Evolutionary conservation across 2,797 vertebrate species (phyloP).

Genomic region (Hoplostethus mediterraneus): DNA sequence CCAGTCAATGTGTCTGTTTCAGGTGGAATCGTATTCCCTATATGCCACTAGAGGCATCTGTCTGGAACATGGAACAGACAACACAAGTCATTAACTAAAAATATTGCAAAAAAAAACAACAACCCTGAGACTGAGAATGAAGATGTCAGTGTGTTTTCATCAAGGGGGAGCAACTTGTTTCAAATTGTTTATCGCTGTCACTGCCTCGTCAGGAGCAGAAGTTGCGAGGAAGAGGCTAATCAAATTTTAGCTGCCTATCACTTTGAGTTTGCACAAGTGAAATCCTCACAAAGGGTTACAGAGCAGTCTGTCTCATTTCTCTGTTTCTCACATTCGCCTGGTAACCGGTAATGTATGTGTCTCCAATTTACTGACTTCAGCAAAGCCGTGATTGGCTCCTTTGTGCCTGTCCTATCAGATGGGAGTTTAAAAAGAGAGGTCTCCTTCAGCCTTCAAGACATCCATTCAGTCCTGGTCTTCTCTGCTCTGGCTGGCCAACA

Average conservation of each 20-base stretch:
- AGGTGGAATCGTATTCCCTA: constrained; percentile 29
- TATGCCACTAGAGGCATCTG: constrained; percentile 22
- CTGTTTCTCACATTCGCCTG: constrained; percentile 42
- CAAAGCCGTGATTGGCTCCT: constrained; percentile 71
- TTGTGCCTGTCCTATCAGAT: constrained; percentile 71
- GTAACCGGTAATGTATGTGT: constrained; percentile 63
- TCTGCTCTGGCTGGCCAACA: constrained; percentile 36
- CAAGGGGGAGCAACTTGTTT: constrained; percentile 5
- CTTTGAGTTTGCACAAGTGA: constrained; percentile 33
- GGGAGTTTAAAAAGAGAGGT: constrained; percentile 57
- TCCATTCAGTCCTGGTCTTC: constrained; percentile 41
- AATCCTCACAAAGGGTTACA: constrained; percentile 26
- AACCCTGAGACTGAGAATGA: constrained; percentile 22
- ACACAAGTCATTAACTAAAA: constrained; percentile 31
- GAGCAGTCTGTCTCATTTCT: constrained; percentile 43
- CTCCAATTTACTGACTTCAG: constrained; percentile 70
- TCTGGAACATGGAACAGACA: constrained; percentile 26
- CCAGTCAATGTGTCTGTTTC: constrained; percentile 30
- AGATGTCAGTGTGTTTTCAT: constrained; percentile 38
- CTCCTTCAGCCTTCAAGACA: constrained; percentile 53
- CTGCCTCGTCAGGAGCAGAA: constrained; percentile 15
- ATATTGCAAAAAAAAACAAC: neutral
- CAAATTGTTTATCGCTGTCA: constrained; percentile 26
- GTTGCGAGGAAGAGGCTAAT: constrained; percentile 30
- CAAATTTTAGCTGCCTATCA: constrained; percentile 27